Percentiles rank a stretch among this genome's conserved stretches.
Evolutionary conservation across 2,888 invertebrate species (phyloP).

Genomic region (Lycocerus yunnanus): DNA sequence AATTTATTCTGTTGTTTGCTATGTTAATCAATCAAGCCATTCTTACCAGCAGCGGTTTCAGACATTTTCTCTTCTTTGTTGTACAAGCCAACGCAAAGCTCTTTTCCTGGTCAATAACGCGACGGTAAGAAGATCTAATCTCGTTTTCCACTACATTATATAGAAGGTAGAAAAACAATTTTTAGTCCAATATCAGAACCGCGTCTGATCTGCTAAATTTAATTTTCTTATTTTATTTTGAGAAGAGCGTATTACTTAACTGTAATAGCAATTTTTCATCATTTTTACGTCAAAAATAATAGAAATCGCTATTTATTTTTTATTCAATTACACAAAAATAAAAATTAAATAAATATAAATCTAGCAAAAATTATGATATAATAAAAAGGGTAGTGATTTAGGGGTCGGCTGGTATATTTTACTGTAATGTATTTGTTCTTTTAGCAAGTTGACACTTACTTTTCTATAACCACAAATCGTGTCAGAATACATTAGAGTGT

Average conservation of each 20-base stretch:
- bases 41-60: neutral
- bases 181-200: slow-evolving; percentile 14
- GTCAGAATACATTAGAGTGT: neutral
- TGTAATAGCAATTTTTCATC: neutral
- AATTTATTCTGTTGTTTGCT: neutral
- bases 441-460: neutral
- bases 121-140: slow-evolving; percentile 12
- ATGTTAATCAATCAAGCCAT: neutral
- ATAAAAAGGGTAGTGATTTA: neutral
- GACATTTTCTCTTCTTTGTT: neutral
- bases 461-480: neutral
- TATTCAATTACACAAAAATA: neutral
- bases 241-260: neutral
- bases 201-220: slow-evolving; percentile 8
- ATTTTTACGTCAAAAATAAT: neutral
- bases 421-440: neutral
- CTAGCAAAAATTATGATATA: neutral
- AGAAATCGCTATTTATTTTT: neutral
- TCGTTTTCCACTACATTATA: slow-evolving; percentile 20
- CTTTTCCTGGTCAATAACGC: slow-evolving; percentile 11
- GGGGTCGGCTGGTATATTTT: neutral
- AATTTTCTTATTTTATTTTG: slow-evolving; percentile 13
- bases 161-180: slow-evolving; percentile 18
- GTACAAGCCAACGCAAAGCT: neutral
- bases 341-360: neutral